A percentile compares a stretch with the other conserved stretches of the same genome.
These are phyloP conservation scores for Oenanthe oenanthe DNA, from an alignment of 2,113 vertebrate species.

Conservation along the genomic window DNA sequence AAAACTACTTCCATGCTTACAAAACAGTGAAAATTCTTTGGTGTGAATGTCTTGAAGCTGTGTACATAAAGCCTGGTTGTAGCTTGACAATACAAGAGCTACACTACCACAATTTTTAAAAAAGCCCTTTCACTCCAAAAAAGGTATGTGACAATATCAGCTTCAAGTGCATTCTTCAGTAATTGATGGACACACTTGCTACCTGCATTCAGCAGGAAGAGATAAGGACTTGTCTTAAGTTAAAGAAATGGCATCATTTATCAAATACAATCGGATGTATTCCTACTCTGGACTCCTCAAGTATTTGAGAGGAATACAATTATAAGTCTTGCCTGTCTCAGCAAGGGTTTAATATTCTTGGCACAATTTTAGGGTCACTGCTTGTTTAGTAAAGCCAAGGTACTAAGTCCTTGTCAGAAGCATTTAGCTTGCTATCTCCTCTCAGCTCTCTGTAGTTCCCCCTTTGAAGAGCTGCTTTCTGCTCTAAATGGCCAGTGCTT, in stretches of 20 bases:
- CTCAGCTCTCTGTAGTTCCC: neutral
- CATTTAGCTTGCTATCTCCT: neutral
- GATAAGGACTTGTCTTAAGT: neutral
- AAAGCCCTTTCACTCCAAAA: neutral
- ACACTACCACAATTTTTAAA: neutral
- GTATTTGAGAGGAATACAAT: neutral
- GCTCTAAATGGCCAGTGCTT: neutral
- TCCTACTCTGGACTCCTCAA: neutral
- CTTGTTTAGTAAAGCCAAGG: neutral
- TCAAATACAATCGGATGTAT: rapidly evolving
- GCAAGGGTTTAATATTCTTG: neutral
- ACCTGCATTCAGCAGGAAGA: neutral
- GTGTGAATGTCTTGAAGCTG: neutral
- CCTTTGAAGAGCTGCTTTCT: neutral
- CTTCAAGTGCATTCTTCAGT: neutral
- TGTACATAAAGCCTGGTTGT: neutral
- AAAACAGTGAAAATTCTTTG: neutral
- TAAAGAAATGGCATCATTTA: neutral
- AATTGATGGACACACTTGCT: neutral
- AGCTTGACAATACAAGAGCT: neutral
- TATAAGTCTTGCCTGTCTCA: neutral
- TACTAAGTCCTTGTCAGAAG: neutral
- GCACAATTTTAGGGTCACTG: neutral
- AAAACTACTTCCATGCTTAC: neutral
- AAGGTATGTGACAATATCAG: neutral